Evolutionary conservation across 2,113 vertebrate species (phyloP), one percentile per base, ranked within the genome.

Genomic region (Heterotilapia buettikoferi): DNA sequence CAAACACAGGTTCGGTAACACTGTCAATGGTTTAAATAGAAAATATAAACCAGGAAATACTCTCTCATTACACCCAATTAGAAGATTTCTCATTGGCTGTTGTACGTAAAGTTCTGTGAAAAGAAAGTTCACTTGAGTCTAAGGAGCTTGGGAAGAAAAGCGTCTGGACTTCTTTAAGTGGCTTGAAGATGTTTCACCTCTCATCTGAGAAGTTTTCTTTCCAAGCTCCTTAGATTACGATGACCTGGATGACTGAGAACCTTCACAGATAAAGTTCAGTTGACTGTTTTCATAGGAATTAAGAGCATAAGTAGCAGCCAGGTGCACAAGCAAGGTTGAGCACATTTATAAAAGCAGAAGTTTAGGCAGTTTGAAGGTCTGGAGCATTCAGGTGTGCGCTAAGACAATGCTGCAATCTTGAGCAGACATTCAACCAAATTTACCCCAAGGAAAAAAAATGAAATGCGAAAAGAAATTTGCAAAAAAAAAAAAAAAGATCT

Each of bases 261-360:
- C 57, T 33, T 61, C 57, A 33, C 29, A 61, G 5, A 61, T 16
- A 63, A 19, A 63, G 31, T 66, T 66, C 36, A 21, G 3, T 68
- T 68, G 31, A 6, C 63, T 40, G 7, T 8, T 68, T 68, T 40
- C 0, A 45, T 18, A 73, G 38, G 13, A 73, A 73, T 73, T 73
- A 18, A 18, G 21, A 43, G 66, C n/a, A 43, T 71, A 71, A 71
- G 66, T 45, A 71, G n/a, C 38, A 43, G n/a, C 38, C 66, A 6
- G 13, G 1, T 43, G 36, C 36, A 71, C n/a, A 40, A 24, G 66
- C 12, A 0, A 43, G 33, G 0, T 21, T 71, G 7, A 71, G 66
- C 11, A 71, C n/a, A 7, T 71, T 43, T 71, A 16, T 71, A 43
- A 71, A 71, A 43, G n/a, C 38, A 24, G 36, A 73, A 4, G 21